These are phyloP conservation scores for Neomonachus schauinslandi DNA, from an alignment of 2,113 vertebrate species.

Conservation along the genomic window DNA sequence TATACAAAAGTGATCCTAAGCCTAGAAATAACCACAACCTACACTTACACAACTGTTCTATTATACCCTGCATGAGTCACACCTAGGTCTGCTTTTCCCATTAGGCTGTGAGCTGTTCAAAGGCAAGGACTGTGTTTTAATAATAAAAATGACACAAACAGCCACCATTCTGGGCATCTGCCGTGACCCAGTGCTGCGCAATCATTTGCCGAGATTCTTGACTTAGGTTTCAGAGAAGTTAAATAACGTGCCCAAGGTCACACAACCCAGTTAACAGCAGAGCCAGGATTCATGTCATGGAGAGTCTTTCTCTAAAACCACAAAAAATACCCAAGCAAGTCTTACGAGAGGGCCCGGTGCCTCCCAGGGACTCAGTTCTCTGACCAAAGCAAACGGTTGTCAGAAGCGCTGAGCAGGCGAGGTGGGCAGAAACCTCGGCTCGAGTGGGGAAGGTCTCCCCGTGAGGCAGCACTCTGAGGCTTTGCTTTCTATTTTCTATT, in stretches of 20 bases:
- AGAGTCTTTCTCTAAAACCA: not conserved
- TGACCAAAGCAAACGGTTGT: not conserved
- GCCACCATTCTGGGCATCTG: not conserved
- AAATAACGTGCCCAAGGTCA: not conserved
- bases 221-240: not conserved
- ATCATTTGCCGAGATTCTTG: not conserved
- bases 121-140: not conserved
- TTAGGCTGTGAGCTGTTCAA: not conserved
- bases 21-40: not conserved
- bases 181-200: not conserved
- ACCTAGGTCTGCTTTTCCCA: not conserved
- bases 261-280: not conserved
- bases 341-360: not conserved
- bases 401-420: not conserved
- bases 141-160: not conserved
- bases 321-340: not conserved
- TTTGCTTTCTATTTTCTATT: slow-evolving; percentile 11
- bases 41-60: not conserved
- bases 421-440: not conserved
- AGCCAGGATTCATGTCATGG: not conserved
- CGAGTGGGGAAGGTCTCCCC: not conserved
- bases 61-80: not conserved
- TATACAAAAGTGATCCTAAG: slow-evolving; percentile 16
- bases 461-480: not conserved
- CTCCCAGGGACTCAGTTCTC: not conserved